Percentiles rank a stretch among this genome's conserved stretches.
Evolutionary conservation across 2,888 invertebrate species (phyloP).

Genomic region (Synanthedon tipuliformis): DNA sequence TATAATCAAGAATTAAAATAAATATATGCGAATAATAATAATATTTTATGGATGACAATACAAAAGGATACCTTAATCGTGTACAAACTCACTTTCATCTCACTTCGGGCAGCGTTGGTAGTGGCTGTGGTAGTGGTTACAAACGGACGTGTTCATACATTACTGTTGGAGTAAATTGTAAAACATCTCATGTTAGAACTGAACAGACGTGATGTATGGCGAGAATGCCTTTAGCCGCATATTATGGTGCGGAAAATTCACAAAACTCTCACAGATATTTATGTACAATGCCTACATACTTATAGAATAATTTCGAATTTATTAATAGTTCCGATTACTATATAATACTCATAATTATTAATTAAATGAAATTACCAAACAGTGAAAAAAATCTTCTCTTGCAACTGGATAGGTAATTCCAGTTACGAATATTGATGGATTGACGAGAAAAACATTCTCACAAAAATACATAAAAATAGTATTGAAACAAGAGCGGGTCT

Average conservation of each 20-base stretch:
- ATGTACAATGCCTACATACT: not conserved
- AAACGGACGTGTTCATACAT: conserved; percentile 11
- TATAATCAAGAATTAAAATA: too few species aligned
- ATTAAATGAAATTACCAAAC: too few species aligned
- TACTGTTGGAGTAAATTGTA: conserved; percentile 26
- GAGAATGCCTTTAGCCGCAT: conserved; percentile 10
- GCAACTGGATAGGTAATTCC: too few species aligned
- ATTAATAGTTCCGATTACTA: too few species aligned
- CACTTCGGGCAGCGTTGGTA: not conserved
- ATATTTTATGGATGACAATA: not conserved
- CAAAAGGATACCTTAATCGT: not conserved
- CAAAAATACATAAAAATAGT: too few species aligned
- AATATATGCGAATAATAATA: too few species aligned
- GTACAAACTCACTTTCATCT: not conserved
- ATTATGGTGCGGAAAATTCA: conserved; percentile 23
- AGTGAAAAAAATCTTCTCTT: too few species aligned
- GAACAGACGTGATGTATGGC: conserved; percentile 23
- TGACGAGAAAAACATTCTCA: too few species aligned
- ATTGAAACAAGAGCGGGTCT: too few species aligned
- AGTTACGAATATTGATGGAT: too few species aligned
- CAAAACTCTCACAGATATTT: not conserved
- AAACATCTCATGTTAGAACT: conserved; percentile 32
- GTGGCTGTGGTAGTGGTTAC: not conserved
- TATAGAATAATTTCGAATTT: too few species aligned
- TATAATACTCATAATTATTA: too few species aligned